Conservation (phyloP, 2,888 invertebrate genomes). For the Trypoxylon attenuatum region DNA sequence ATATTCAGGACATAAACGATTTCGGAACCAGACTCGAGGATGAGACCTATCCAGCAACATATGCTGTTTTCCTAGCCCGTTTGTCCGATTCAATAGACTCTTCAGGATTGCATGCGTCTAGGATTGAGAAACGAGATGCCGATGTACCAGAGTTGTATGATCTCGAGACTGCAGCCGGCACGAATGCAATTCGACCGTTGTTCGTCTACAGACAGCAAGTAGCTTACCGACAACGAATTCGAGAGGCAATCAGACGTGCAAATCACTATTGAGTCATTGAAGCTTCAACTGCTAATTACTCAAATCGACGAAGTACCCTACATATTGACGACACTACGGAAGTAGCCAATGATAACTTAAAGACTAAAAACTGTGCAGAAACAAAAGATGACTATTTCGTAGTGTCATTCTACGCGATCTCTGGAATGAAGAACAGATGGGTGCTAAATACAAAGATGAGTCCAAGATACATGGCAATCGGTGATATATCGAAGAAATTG, state of each 20-base stretch:
- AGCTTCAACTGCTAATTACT: too few species aligned
- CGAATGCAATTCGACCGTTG: conserved; percentile 68
- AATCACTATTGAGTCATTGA: conserved; percentile 32
- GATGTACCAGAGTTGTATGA: conserved; percentile 47
- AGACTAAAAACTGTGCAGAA: too few species aligned
- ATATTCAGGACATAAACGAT: not conserved
- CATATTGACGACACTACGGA: too few species aligned
- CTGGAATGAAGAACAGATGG: too few species aligned
- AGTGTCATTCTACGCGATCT: not conserved
- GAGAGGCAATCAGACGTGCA: conserved; percentile 54
- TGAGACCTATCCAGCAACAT: not conserved
- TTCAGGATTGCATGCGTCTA: not conserved
- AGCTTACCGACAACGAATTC: conserved; percentile 67
- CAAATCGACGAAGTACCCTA: not conserved
- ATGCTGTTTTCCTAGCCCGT: not conserved
- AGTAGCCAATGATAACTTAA: not conserved
- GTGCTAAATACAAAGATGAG: too few species aligned
- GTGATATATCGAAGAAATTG: too few species aligned
- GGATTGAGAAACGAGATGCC: conserved; percentile 36
- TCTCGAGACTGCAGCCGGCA: conserved; percentile 69
- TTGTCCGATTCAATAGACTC: not conserved
- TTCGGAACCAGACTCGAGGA: not conserved
- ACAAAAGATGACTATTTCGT: not conserved
- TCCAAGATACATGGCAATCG: too few species aligned
- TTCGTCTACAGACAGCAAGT: conserved; percentile 71